Evolutionary conservation across 2,797 vertebrate genomes (phyloP), one percentile per base, ranked within the genome.

Genomic region (Intellagama lesueurii): DNA sequence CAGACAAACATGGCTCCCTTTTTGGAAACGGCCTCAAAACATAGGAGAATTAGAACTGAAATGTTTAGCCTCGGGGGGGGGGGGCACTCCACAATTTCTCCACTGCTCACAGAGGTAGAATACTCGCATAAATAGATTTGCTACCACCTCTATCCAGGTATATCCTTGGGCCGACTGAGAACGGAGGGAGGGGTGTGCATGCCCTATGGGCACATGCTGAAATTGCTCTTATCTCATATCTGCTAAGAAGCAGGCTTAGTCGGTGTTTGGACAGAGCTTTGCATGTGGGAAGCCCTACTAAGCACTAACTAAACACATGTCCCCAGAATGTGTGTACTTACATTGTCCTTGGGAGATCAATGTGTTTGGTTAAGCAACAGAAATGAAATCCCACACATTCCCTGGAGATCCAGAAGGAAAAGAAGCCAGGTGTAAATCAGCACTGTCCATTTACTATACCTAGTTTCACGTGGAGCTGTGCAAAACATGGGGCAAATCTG

Each of bases 331-430:
- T 14, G 49, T 8, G 79, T 5, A 19, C 35, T 60, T 0, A 44
- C 0, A 7, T 83, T 16, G 0, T 69, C 77, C 87, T 75, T 14
- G 0, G 1, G 17, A 19, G 70, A 28, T 12, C 0, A 24, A 26
- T 66, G 2, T 32, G 11, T 81, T 32, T 0, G 7, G 35, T 49
- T 56, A 84, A 81, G 84, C 22, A 12, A 3, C 0, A 0, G 40
- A 85, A 64, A 7, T 0, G 0, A 35, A 73, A 75, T 2, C 80
- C 68, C 1, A 0, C 3, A 8, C 49, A 64, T 83, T 11, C 32
- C 73, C 24, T 49, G 6, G 66, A 72, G 47, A 14, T 32, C 1
- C 0, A 8, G 1, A 0, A 0, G 0, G 0, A 3, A 12, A 14
- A 26, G 22, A 64, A 44, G 69, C 35, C 49, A 26, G 77, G 66